These are phyloP conservation scores for Xenopus laevis DNA, from an alignment of 2,113 vertebrate species.

Conservation along the genomic window DNA sequence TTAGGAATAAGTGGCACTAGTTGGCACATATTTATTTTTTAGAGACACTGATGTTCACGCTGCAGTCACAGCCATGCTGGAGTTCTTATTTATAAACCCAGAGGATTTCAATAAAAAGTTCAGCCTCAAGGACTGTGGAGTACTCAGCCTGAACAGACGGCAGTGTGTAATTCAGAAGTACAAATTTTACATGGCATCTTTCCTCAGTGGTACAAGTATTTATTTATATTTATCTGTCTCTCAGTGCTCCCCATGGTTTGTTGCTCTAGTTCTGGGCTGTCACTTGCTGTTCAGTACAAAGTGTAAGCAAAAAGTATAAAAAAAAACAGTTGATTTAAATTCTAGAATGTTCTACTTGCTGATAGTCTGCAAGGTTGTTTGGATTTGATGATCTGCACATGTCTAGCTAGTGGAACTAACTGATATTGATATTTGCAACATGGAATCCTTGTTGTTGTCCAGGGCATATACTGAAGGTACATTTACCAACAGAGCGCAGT, in stretches of 20 bases:
- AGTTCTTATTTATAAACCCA: constrained; percentile 44
- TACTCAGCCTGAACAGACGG: constrained; percentile 38
- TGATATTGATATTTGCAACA: too few relatives aligned
- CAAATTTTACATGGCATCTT: constrained; percentile 33
- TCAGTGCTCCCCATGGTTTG: neutral
- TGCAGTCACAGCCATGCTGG: constrained; percentile 9
- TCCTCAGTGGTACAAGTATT: constrained; percentile 30
- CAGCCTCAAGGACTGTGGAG: constrained; percentile 43
- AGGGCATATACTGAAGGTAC: too few relatives aligned
- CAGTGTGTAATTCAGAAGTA: constrained; percentile 39
- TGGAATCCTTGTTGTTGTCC: too few relatives aligned
- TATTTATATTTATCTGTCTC: constrained; percentile 22
- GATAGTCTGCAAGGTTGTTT: too few relatives aligned
- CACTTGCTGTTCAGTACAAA: too few relatives aligned
- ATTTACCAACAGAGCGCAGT: too few relatives aligned
- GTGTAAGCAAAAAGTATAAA: too few relatives aligned
- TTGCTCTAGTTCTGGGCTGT: neutral
- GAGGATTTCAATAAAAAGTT: constrained; percentile 44
- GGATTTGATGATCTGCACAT: too few relatives aligned
- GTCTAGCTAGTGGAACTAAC: too few relatives aligned
- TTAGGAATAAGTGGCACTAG: constrained; percentile 15
- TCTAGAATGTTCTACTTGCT: too few relatives aligned
- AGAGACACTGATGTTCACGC: constrained; percentile 19
- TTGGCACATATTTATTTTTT: constrained; percentile 31
- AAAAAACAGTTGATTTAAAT: too few relatives aligned